A percentile compares a stretch with the other conserved stretches of the same genome.
These are phyloP conservation scores for Spea bombifrons DNA, from an alignment of 2,113 vertebrate species.

Conservation along the genomic window DNA sequence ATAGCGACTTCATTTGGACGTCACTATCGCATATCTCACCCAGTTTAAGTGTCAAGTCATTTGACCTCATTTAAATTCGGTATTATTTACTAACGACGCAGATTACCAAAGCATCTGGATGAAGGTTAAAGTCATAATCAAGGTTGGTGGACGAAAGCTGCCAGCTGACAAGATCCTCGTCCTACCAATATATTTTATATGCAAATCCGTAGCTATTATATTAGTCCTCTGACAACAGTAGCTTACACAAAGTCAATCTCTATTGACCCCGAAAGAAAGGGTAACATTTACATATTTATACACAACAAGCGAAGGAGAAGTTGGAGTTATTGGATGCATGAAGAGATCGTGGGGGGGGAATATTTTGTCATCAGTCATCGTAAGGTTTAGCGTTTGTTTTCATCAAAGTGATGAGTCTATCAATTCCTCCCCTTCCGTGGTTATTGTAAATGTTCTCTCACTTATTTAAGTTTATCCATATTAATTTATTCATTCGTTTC, in stretches of 20 bases:
- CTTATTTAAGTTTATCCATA: no score
- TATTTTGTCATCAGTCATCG: no score
- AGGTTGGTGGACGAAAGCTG: neutral
- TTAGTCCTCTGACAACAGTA: neutral
- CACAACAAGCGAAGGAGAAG: neutral
- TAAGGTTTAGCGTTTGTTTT: no score
- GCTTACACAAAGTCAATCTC: neutral
- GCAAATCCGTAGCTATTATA: neutral
- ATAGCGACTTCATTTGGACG: no score
- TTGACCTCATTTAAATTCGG: neutral
- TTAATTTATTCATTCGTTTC: no score
- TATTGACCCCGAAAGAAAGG: neutral
- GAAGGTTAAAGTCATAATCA: slow-evolving; percentile 1
- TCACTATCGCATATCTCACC: neutral
- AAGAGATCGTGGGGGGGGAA: no score
- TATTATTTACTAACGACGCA: neutral
- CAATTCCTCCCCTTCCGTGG: no score
- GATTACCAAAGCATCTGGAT: slow-evolving; percentile 1
- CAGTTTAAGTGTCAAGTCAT: neutral
- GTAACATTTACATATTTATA: neutral
- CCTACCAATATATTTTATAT: neutral
- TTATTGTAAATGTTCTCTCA: no score
- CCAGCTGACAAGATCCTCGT: neutral
- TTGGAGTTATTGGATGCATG: no score
- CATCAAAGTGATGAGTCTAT: no score